Evolutionary conservation across 1,140 invertebrate species (phyloP).

Genomic region (Drosophila sucinea): DNA sequence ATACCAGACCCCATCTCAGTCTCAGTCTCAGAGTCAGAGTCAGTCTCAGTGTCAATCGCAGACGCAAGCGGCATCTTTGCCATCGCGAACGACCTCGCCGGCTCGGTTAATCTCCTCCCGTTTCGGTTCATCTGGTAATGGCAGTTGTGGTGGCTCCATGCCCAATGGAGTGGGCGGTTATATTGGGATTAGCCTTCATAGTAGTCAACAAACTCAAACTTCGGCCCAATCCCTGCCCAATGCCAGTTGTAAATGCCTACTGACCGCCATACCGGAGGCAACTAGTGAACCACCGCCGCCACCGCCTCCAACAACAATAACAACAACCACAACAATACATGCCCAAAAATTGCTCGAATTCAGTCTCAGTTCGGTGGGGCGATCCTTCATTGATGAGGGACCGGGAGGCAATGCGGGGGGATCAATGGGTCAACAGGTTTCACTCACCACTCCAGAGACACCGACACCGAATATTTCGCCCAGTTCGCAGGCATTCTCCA

Average conservation of each 20-base stretch:
- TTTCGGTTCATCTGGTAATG: conserved; percentile 35
- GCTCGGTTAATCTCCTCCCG: conserved; percentile 85
- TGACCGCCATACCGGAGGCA: conserved; percentile 74
- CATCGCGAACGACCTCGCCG: conserved; percentile 89
- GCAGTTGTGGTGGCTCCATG: conserved; percentile 55
- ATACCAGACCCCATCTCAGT: neutral
- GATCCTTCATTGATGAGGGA: conserved; percentile 79
- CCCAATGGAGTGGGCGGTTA: conserved; percentile 83
- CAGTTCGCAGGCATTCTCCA: conserved; percentile 83
- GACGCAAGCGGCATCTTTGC: conserved; percentile 85
- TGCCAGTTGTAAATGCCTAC: conserved; percentile 68
- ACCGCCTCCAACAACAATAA: neutral
- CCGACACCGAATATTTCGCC: conserved; percentile 85
- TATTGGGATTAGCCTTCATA: conserved; percentile 83
- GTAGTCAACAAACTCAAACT: conserved; percentile 48
- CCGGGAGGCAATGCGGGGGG: conserved; percentile 15
- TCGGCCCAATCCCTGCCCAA: conserved; percentile 55
- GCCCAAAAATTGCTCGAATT: conserved; percentile 72
- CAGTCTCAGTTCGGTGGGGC: conserved; percentile 79
- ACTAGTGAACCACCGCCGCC: conserved; percentile 41
- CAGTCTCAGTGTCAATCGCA: conserved; percentile 14
- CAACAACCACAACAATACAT: conserved; percentile 26
- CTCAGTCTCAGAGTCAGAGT: neutral
- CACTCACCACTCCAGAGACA: conserved; percentile 85
- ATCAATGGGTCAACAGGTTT: conserved; percentile 51